phyloP scores from a whole-genome alignment of 2,797 vertebrate species.

The Sebastes baramenuke region DNA sequence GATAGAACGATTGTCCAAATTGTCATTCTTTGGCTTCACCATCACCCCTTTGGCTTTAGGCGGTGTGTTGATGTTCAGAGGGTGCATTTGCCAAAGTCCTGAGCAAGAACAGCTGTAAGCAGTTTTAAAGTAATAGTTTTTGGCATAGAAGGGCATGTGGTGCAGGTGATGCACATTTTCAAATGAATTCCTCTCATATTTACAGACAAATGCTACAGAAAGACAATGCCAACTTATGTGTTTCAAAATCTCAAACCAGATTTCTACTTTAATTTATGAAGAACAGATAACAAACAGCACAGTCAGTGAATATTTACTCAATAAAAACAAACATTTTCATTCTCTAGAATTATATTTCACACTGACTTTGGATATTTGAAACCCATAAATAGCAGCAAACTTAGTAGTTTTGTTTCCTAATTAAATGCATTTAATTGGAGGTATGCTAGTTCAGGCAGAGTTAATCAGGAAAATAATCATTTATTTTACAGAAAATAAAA shows the following conservation, averaged over 20 bases:
- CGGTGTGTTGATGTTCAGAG: constrained; percentile 39
- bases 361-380: neutral
- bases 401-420: neutral
- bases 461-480: neutral
- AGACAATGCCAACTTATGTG: neutral
- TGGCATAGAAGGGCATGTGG: constrained; percentile 51
- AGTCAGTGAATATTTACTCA: neutral
- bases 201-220: constrained; percentile 15
- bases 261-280: constrained; percentile 2
- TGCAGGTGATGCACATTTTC: constrained; percentile 50
- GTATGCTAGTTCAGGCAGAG: neutral
- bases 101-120: constrained; percentile 69
- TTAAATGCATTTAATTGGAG: neutral
- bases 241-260: neutral
- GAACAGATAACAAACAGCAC: neutral
- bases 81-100: constrained; percentile 61
- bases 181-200: constrained; percentile 36
- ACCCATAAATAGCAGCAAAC: neutral
- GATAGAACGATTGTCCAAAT: constrained; percentile 29
- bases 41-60: constrained; percentile 29
- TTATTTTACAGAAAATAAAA: neutral
- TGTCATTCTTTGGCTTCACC: constrained; percentile 38
- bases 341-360: neutral
- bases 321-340: neutral
- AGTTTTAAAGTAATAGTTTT: constrained; percentile 57